Percentiles rank a stretch among this genome's conserved stretches.
Evolutionary conservation across 30 jellyfish, hydroid and myxozoan species (phyloP).

Genomic region (Clytia hemisphaerica): DNA sequence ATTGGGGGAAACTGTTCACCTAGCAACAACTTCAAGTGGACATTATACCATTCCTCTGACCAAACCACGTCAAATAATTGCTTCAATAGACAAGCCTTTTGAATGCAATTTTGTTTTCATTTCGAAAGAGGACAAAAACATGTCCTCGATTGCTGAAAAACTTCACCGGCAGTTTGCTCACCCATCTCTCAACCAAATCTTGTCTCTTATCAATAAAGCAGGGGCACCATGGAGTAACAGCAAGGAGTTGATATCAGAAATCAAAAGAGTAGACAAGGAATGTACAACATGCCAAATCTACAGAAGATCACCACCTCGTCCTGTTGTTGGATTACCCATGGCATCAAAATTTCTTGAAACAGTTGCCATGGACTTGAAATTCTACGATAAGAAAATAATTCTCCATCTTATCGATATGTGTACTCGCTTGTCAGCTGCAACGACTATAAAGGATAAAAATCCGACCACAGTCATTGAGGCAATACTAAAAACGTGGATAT

Average conservation of each 20-base stretch:
- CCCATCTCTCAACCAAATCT: conserved; percentile 4
- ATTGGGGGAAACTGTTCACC: neutral
- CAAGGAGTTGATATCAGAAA: neutral
- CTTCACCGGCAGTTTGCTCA: conserved; percentile 25
- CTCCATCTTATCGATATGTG: conserved; percentile 7
- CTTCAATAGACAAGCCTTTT: conserved; percentile 11
- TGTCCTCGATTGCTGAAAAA: neutral
- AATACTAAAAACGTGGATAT: conserved; percentile 9
- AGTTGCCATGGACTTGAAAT: conserved; percentile 11
- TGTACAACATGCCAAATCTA: neutral
- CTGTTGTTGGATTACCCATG: conserved; percentile 33
- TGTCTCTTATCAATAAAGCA: neutral
- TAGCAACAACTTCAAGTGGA: neutral
- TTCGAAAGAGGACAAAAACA: neutral
- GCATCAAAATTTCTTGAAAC: conserved; percentile 12
- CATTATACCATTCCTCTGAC: neutral
- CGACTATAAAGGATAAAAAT: neutral
- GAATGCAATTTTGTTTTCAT: conserved; percentile 3
- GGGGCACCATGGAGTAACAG: neutral
- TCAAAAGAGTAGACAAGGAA: neutral
- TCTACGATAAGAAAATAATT: no score
- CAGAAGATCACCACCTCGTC: neutral
- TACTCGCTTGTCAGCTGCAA: conserved; percentile 13
- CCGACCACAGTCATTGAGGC: neutral
- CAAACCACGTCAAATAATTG: conserved; percentile 11